Conservation (phyloP, 2,888 invertebrate species). For the Rhagonycha lutea region DNA sequence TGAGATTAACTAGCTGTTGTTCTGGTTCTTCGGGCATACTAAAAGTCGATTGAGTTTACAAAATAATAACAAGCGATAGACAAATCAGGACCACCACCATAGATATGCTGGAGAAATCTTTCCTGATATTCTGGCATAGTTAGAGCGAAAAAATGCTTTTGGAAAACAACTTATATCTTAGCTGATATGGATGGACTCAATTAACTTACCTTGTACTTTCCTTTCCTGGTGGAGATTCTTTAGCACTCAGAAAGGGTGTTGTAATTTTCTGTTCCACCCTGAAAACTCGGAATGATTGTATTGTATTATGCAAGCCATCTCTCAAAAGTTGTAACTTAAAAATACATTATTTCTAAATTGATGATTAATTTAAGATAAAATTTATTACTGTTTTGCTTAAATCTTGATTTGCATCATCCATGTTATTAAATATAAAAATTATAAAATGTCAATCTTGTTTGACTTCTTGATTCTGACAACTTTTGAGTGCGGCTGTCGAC, state of each 20-base stretch:
- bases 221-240: no score
- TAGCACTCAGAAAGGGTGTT: neutral
- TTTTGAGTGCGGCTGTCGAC: neutral
- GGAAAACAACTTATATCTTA: no score
- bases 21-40: neutral
- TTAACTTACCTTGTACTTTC: neutral
- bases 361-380: no score
- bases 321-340: neutral
- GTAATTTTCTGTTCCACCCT: neutral
- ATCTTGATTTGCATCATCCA: neutral
- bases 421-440: neutral
- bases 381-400: neutral
- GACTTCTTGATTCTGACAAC: neutral
- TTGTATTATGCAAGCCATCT: neutral
- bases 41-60: neutral
- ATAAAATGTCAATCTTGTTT: neutral
- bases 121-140: no score
- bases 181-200: no score
- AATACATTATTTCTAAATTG: neutral
- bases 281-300: neutral
- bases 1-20: neutral
- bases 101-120: no score
- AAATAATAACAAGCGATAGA: no score
- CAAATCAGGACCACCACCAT: no score
- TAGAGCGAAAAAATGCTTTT: no score